Percentiles rank a stretch among this genome's conserved stretches.
Evolutionary conservation across 1,140 invertebrate species (phyloP).

Genomic region (Drosophila pruinosa): DNA sequence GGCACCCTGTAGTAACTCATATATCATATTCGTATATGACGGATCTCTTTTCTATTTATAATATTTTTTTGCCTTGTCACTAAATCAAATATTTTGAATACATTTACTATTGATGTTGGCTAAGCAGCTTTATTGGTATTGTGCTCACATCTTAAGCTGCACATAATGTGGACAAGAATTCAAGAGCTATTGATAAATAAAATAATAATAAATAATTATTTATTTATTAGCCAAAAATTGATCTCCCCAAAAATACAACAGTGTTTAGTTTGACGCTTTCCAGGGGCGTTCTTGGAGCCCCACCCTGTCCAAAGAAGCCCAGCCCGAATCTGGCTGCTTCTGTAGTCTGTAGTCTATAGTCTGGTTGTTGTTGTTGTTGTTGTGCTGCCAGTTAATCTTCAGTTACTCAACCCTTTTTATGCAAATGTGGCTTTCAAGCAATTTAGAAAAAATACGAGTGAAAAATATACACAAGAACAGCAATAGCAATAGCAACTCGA

Average conservation of each 20-base stretch:
- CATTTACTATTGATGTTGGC: neutral
- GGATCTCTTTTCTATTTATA: neutral
- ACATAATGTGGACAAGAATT: neutral
- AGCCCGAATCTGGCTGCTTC: conserved; percentile 29
- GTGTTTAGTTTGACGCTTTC: neutral
- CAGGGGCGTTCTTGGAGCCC: conserved; percentile 15
- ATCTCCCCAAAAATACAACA: too few species aligned
- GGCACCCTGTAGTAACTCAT: too few species aligned
- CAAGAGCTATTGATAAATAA: neutral
- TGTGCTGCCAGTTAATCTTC: conserved; percentile 71
- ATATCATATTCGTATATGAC: too few species aligned
- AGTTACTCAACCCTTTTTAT: conserved; percentile 80
- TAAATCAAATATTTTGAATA: conserved; percentile 21
- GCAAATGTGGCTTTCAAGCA: conserved; percentile 67
- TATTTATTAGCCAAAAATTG: neutral
- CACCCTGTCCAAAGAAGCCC: conserved; percentile 41
- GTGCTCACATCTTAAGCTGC: neutral
- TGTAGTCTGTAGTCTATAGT: neutral
- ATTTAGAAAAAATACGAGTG: conserved; percentile 69
- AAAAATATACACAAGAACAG: conserved; percentile 59
- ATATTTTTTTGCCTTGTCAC: neutral
- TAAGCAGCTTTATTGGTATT: conserved; percentile 7
- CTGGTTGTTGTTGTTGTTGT: conserved; percentile 29
- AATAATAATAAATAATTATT: neutral
- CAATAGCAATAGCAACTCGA: conserved; percentile 52